Evolutionary conservation across 2,797 vertebrate genomes (phyloP).

Genomic region (Chelmon rostratus): DNA sequence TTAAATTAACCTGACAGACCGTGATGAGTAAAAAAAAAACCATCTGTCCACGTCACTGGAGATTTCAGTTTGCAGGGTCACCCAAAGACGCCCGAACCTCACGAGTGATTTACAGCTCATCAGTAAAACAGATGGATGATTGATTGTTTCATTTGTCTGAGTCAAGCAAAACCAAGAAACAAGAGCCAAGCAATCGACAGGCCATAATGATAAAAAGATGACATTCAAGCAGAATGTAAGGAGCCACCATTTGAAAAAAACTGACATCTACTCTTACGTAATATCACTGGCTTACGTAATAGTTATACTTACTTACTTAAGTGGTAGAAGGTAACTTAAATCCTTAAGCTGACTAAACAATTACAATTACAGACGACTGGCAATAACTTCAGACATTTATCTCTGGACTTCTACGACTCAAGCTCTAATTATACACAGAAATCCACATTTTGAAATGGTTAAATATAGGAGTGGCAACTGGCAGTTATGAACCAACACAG

Average conservation of each 20-base stretch:
- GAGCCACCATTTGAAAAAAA: background rate
- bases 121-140: slow-evolving; percentile 7
- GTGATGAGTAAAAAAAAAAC: too few relatives aligned
- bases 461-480: too few relatives aligned
- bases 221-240: background rate
- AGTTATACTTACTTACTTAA: background rate
- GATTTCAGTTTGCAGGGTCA: background rate
- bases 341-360: background rate
- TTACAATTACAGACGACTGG: background rate
- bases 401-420: background rate
- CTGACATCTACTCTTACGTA: background rate
- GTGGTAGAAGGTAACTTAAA: too few relatives aligned
- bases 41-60: too few relatives aligned
- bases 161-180: background rate
- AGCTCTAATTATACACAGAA: too few relatives aligned
- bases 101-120: background rate
- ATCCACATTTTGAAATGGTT: background rate
- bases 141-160: background rate
- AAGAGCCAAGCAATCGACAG: background rate
- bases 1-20: background rate
- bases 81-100: background rate
- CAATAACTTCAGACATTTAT: too few relatives aligned
- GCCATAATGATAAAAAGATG: background rate
- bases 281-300: background rate
- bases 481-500: background rate